phyloP scores from a whole-genome alignment of 2,797 vertebrate species.

The Mus spretus region DNA sequence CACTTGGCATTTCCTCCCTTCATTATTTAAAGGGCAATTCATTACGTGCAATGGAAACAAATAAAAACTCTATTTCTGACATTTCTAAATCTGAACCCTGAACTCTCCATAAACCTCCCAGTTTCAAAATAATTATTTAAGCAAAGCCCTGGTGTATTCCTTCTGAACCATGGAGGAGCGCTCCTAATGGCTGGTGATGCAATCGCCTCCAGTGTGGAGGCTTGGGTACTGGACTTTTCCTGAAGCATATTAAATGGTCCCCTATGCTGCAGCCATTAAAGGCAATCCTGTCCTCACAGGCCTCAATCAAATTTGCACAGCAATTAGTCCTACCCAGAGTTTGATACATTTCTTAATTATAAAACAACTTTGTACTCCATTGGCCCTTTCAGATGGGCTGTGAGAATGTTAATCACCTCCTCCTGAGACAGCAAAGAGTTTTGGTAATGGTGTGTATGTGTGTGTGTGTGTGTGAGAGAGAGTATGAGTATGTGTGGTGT shows the following conservation, averaged over 20 bases:
- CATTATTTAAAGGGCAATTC: constrained; percentile 83
- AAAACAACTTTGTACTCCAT: constrained; percentile 84
- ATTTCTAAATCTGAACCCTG: constrained; percentile 83
- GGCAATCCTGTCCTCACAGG: constrained; percentile 82
- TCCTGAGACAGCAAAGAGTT: constrained; percentile 78
- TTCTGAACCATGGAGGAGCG: constrained; percentile 19
- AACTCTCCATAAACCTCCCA: constrained; percentile 81
- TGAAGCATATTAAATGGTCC: constrained; percentile 78
- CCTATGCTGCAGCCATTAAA: constrained; percentile 73
- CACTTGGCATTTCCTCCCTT: constrained; percentile 80
- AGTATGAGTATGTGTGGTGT: neutral
- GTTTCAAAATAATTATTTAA: constrained; percentile 83
- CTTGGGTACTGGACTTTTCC: constrained; percentile 69
- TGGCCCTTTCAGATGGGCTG: constrained; percentile 83
- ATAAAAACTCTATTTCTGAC: constrained; percentile 85
- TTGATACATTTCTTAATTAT: constrained; percentile 86
- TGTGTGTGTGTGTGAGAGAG: neutral
- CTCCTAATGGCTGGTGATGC: constrained; percentile 66
- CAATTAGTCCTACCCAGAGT: constrained; percentile 83
- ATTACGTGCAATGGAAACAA: constrained; percentile 82
- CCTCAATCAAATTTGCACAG: constrained; percentile 83
- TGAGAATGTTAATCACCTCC: constrained; percentile 83
- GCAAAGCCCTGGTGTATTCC: constrained; percentile 76
- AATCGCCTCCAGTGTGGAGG: constrained; percentile 13
- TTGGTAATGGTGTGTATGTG: neutral